Evolutionary conservation across 1,140 invertebrate species (phyloP), one percentile per base, ranked within the genome.

Genomic region (Telenomus remus): DNA sequence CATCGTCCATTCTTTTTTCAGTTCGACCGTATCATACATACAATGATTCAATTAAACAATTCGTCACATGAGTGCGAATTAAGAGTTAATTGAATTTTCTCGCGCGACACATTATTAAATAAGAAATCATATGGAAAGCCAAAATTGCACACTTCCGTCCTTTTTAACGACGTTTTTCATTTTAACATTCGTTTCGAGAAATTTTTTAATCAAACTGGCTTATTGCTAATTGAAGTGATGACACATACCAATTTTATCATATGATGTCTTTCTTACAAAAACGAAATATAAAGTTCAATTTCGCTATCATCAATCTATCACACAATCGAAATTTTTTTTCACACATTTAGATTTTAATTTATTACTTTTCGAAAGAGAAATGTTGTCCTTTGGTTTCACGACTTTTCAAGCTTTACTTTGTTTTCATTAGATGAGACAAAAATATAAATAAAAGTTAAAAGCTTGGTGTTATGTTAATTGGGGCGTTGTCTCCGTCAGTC

Each of bases 401-500:
- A 1, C 19, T 27, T 27, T 6, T 27, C 19, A 27, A 27, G 19
- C 6, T 1, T 27, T 6, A 27, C 55, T 68, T 66, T 68, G 77
- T 73, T 69, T 76, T 64, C 83, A 85, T 81, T 84, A 51, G 56
- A 85, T 85, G 86, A 83, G 82, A 78, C 87, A 88, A 86, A 87
- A 87, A 88, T 87, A 88, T 87, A 88, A 87, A 88, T 86, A 87
- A 86, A 87, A 82, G 81, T 85, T 81, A 15, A 50, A 51, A 66
- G 65, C 70, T 65, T 55, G 42, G 87, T 79, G 86, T 88, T 88
- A 88, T 86, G 86, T 87, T 88, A 88, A 88, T 88, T 88, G 84
- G 86, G 87, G 87, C 87, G 87, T 88, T 87, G 87, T 88, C 87
- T 85, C 81, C 8, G 53, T 54, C 70, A 12, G 75, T 79, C 86